Conservation (phyloP, 2,113 vertebrate species). For the Tachycineta bicolor region DNA sequence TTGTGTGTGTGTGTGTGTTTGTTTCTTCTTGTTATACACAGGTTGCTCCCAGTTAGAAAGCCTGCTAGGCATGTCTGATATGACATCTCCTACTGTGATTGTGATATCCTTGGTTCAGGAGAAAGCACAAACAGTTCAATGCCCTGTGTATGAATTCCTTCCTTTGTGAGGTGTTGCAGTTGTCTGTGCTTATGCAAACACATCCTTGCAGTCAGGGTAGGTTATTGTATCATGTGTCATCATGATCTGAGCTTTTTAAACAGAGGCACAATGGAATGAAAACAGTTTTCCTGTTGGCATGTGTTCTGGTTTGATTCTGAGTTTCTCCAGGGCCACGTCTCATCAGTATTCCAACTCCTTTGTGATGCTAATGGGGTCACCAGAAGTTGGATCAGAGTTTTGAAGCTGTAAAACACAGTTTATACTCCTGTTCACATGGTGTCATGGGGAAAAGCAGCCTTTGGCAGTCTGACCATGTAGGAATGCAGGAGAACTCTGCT, state of each 20-base stretch:
- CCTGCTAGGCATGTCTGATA: neutral
- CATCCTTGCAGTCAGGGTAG: neutral
- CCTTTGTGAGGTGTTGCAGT: neutral
- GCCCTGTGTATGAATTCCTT: neutral
- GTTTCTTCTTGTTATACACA: neutral
- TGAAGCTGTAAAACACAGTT: neutral
- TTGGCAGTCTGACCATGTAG: neutral
- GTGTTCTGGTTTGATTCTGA: neutral
- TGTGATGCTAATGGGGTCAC: neutral
- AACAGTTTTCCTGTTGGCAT: neutral
- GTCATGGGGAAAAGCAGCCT: neutral
- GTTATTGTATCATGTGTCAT: neutral
- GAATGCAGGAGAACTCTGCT: neutral
- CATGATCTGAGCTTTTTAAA: neutral
- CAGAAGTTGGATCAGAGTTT: neutral
- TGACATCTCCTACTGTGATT: neutral
- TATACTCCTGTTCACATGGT: neutral
- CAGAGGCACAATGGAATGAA: neutral
- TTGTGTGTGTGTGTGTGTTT: neutral
- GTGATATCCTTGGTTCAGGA: neutral
- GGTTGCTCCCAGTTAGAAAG: neutral
- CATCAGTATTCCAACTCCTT: neutral
- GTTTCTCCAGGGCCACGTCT: neutral
- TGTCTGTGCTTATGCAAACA: neutral
- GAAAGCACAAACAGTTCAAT: neutral